Base-by-base conservation (phyloP, 2,797 vertebrate genomes). In the Crypturellus tataupa region DNA sequence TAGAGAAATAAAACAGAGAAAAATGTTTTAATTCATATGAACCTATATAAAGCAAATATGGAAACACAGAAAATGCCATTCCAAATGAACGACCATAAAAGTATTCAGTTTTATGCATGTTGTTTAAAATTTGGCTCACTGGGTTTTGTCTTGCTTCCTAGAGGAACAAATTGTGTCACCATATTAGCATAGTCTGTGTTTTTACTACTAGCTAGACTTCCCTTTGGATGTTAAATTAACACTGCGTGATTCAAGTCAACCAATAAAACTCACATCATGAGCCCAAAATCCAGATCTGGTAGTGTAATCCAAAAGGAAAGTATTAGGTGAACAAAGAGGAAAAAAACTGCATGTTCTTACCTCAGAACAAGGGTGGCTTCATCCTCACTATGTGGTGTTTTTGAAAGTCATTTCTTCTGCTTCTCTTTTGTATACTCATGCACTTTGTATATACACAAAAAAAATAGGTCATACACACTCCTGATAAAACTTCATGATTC, bases 141-240 rank as follows among this genome's bases (percentile, higher is more conserved):
- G 37, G 20, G 4, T 49, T 77, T 75, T 37, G 9, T 13, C 20
- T 73, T 79, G 29, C 69, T 78, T 86, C 56, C 44, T 72, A 12
- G 16, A 46, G 20, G 15, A 64, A 71, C 8, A 82, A 87, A 4
- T 9, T 69, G 7, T 64, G 82, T 89, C 39, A 35, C 7, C 17
- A 1, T 29, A 39, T 59, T 49, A 89, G 5, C 8, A 5, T 21
- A 71, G 8, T 46, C 40, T 82, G 24, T 67, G 15, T 31, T 87
- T 79, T 55, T 75, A 11, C 33, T 91, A 71, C 42, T 15, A 63
- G 12, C 5, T 68, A 56, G 51, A 23, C 18, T 86, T 46, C 12
- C 59, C 27, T 85, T 83, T 76, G 39, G 33, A 27, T 8, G 13
- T 49, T 78, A 85, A 79, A 44, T 63, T 81, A 73, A 71, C n/a